A percentile compares a stretch with the other conserved stretches of the same genome.
These are phyloP conservation scores for Drosophila novamexicana DNA, from an alignment of 1,140 invertebrate genomes.

Conservation along the genomic window DNA sequence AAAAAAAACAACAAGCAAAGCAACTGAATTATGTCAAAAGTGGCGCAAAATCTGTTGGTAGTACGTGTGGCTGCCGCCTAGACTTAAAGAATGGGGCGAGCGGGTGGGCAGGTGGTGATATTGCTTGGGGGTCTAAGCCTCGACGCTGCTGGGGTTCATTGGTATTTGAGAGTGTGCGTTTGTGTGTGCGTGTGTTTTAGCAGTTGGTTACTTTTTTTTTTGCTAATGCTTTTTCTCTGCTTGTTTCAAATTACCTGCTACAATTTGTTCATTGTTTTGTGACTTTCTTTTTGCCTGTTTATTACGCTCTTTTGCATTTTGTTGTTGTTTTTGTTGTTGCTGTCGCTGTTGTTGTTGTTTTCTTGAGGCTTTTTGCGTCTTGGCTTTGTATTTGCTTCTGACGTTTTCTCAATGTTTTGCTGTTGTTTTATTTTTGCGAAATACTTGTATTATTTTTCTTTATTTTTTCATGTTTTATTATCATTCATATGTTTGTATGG, in stretches of 20 bases:
- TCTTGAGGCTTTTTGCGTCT: slow-evolving; percentile 57
- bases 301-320: slow-evolving; percentile 57
- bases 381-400: slow-evolving; percentile 46
- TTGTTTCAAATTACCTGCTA: slow-evolving; percentile 61
- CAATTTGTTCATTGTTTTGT: slow-evolving; percentile 60
- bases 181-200: slow-evolving; percentile 19
- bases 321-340: slow-evolving; percentile 10
- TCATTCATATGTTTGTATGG: neutral
- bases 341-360: slow-evolving; percentile 4
- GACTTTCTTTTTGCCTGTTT: slow-evolving; percentile 57
- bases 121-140: slow-evolving; percentile 26
- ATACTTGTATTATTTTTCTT: slow-evolving; percentile 50
- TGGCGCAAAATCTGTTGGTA: slow-evolving; percentile 70
- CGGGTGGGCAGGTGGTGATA: neutral
- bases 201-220: slow-evolving; percentile 26
- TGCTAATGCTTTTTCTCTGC: slow-evolving; percentile 31
- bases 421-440: slow-evolving; percentile 29
- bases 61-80: slow-evolving; percentile 21
- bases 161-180: slow-evolving; percentile 54
- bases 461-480: slow-evolving; percentile 17
- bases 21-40: slow-evolving; percentile 71
- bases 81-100: neutral
- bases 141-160: slow-evolving; percentile 57
- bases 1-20: slow-evolving; percentile 7
- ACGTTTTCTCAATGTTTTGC: slow-evolving; percentile 44